Conservation (phyloP, 2,797 vertebrate genomes). For the Ficedula albicollis region DNA sequence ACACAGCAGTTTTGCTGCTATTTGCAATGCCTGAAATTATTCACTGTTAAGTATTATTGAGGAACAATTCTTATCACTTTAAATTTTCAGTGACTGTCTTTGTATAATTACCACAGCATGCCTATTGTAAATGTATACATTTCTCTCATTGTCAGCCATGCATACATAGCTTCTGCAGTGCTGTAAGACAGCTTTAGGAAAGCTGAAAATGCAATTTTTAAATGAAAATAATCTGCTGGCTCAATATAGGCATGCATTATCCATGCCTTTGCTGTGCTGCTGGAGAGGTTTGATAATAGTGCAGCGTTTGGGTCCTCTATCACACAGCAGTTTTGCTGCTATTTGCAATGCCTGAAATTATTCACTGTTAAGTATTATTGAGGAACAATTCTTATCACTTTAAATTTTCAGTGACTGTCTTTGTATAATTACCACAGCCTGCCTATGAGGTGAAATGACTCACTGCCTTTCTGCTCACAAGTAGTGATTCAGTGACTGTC, state of each 20-base stretch:
- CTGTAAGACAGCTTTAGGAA: background rate
- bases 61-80: background rate
- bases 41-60: background rate
- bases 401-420: background rate
- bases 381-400: background rate
- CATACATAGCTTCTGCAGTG: background rate
- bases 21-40: background rate
- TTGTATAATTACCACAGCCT: background rate
- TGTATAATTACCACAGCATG: background rate
- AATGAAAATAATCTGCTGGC: slow-evolving; percentile 3
- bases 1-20: background rate
- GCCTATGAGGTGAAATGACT: background rate
- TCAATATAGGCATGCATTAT: background rate
- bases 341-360: background rate
- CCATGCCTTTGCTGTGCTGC: background rate
- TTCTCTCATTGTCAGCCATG: background rate
- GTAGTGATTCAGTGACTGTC: background rate
- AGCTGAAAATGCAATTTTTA: background rate
- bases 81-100: background rate
- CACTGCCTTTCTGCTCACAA: background rate
- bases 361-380: background rate
- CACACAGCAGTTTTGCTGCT: background rate
- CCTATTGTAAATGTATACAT: background rate
- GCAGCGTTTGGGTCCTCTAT: background rate
- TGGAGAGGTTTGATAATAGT: background rate